Conservation (phyloP, 1,140 invertebrate genomes). For the Andrena cerasifolii region DNA sequence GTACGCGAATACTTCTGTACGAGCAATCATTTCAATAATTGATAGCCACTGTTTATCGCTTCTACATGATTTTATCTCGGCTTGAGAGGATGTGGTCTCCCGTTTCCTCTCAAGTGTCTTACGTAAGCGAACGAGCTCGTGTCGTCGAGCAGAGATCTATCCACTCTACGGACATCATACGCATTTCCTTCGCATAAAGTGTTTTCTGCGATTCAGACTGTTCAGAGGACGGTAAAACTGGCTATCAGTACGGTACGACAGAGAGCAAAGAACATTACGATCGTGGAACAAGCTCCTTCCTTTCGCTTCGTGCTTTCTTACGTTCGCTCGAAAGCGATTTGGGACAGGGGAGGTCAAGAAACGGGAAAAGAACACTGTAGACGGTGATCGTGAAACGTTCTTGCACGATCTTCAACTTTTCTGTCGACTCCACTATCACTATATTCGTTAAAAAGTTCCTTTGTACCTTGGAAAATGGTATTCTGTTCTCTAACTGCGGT, state of each 20-base stretch:
- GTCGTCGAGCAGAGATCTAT: neutral
- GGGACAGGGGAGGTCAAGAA: neutral
- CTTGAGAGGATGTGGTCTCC: neutral
- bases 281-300: neutral
- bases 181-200: neutral
- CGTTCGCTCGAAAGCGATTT: constrained; percentile 19
- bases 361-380: neutral
- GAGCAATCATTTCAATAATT: neutral
- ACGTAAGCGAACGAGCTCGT: neutral
- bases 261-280: constrained; percentile 18
- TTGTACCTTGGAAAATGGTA: constrained; percentile 7
- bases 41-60: constrained; percentile 10
- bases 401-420: neutral
- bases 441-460: constrained; percentile 33
- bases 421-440: neutral
- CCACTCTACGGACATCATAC: neutral
- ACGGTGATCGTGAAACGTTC: neutral
- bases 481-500: constrained; percentile 43
- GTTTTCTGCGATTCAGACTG: neutral
- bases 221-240: neutral
- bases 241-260: neutral
- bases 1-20: neutral
- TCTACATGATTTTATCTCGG: neutral
- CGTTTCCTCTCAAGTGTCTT: neutral
- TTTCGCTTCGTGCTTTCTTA: neutral